Conservation (phyloP, 2,113 vertebrate genomes). For the Colaptes auratus region DNA sequence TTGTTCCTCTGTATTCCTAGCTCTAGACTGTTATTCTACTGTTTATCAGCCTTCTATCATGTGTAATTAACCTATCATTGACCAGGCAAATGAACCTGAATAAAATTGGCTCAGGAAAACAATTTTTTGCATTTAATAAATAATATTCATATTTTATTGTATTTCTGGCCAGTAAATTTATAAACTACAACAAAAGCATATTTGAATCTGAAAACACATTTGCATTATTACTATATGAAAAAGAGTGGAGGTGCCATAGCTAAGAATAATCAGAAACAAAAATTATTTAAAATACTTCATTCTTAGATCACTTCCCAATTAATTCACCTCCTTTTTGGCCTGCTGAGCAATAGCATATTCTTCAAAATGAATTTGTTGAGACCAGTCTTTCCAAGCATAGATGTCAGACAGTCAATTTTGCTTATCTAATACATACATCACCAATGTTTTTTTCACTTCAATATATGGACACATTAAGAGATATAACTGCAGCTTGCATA, state of each 20-base stretch:
- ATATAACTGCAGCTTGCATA: background rate
- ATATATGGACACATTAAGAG: background rate
- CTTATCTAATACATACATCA: background rate
- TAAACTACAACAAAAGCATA: background rate
- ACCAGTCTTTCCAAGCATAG: background rate
- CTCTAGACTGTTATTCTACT: too few relatives aligned
- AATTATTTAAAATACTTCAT: background rate
- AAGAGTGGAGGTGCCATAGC: rapidly evolving
- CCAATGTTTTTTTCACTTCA: background rate
- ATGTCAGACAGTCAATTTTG: background rate
- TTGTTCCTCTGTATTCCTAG: too few relatives aligned
- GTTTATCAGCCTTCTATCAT: too few relatives aligned
- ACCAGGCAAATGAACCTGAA: too few relatives aligned
- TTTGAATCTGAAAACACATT: background rate
- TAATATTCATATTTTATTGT: too few relatives aligned
- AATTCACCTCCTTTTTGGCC: background rate
- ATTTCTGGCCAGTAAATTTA: too few relatives aligned
- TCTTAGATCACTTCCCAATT: background rate
- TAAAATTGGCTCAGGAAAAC: too few relatives aligned
- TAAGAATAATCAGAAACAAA: background rate
- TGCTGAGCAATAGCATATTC: background rate
- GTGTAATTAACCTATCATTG: too few relatives aligned
- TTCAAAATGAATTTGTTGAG: background rate
- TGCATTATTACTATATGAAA: background rate
- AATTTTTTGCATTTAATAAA: too few relatives aligned